phyloP scores from a whole-genome alignment of 2,113 vertebrate genomes.

The Pterophyllum scalare region DNA sequence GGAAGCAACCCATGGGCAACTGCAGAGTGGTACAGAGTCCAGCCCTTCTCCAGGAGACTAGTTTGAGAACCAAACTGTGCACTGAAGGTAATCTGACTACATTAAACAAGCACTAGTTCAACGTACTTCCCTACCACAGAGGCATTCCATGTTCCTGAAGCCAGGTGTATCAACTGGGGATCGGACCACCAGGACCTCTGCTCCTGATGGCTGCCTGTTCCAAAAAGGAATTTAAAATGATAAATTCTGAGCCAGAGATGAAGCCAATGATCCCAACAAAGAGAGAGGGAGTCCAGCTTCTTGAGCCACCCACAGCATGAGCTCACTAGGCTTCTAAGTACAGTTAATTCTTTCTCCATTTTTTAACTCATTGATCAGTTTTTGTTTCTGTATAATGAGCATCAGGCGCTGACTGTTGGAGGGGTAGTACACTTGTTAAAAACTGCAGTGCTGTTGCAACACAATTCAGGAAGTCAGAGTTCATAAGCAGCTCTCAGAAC shows the following conservation, averaged over 20 bases:
- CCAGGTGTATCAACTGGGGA: no score
- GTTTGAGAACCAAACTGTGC: no score
- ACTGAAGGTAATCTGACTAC: no score
- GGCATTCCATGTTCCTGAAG: no score
- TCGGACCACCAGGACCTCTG: no score
- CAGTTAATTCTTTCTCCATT: background rate
- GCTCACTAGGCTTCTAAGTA: background rate
- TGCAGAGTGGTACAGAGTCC: no score
- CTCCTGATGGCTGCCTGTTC: no score
- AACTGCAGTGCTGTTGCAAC: background rate
- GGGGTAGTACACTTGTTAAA: background rate
- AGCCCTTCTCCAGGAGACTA: no score
- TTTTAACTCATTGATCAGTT: background rate
- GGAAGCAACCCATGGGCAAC: no score
- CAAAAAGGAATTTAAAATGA: background rate
- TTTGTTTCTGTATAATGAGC: background rate
- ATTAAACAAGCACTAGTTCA: no score
- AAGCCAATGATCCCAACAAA: background rate
- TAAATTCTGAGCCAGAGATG: background rate
- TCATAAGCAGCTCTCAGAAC: background rate
- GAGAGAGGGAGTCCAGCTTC: background rate
- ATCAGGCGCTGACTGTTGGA: background rate
- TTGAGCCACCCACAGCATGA: background rate
- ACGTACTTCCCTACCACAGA: no score
- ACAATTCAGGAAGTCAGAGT: conserved; percentile 18